phyloP scores from a whole-genome alignment of 2,113 vertebrate species.

The Ahaetulla prasina region DNA sequence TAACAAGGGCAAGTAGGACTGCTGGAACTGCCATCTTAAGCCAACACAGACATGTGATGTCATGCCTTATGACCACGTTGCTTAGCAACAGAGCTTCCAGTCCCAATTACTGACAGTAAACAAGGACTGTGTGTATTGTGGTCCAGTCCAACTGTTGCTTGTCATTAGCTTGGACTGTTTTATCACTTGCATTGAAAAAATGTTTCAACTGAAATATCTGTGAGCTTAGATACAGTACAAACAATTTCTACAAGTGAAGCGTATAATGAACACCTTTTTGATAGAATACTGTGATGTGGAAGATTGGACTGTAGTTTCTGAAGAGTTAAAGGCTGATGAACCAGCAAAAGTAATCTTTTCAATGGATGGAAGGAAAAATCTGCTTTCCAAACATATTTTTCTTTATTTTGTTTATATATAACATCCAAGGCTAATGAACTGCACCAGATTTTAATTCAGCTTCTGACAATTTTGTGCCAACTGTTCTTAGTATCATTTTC shows the following conservation, averaged over 20 bases:
- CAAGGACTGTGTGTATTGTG: not conserved
- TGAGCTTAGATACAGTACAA: not conserved
- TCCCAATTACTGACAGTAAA: not conserved
- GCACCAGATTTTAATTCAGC: constrained; percentile 1
- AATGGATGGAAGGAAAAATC: not conserved
- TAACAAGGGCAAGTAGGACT: not conserved
- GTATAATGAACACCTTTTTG: no score
- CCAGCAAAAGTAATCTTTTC: not conserved
- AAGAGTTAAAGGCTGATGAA: not conserved
- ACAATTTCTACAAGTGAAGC: not conserved
- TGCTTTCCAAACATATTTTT: not conserved
- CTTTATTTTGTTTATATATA: constrained; percentile 1
- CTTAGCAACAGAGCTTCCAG: not conserved
- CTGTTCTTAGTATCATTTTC: not conserved
- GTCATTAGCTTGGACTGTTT: not conserved
- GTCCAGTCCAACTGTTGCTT: not conserved
- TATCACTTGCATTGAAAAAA: not conserved
- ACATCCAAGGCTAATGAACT: not conserved
- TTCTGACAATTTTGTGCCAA: not conserved
- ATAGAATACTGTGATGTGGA: not conserved
- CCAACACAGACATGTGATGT: not conserved
- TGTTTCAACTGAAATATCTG: no score
- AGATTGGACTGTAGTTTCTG: not conserved
- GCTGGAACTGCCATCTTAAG: not conserved
- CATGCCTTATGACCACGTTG: not conserved